A percentile compares a stretch with the other conserved stretches of the same genome.
Evolutionary conservation across 2,113 vertebrate genomes (phyloP).

Genomic region (Zosterops pallidus): DNA sequence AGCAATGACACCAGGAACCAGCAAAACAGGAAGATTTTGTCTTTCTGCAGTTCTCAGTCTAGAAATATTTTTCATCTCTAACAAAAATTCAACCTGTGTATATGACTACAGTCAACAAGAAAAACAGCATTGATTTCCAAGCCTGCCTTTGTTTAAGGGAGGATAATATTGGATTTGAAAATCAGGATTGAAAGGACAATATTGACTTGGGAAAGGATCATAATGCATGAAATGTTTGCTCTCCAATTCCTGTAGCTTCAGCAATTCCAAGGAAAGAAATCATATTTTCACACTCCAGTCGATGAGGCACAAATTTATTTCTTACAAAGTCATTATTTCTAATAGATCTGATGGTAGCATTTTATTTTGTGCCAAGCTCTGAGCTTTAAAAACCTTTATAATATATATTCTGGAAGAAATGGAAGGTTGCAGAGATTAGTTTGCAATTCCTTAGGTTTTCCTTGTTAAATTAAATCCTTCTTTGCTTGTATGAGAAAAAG

Average conservation of each 20-base stretch:
- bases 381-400: not conserved
- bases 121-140: not conserved
- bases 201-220: not conserved
- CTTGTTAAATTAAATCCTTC: not conserved
- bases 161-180: constrained; percentile 8
- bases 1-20: not conserved
- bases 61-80: not conserved
- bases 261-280: not conserved
- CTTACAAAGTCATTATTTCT: not conserved
- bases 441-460: not conserved
- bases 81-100: not conserved
- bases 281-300: not conserved
- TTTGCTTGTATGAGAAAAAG: not conserved
- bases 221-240: not conserved
- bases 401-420: not conserved
- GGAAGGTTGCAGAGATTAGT: not conserved
- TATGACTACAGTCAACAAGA: not conserved
- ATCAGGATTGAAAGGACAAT: not conserved
- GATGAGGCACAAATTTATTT: not conserved
- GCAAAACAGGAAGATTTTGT: not conserved
- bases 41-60: not conserved
- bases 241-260: not conserved
- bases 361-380: not conserved
- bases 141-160: not conserved
- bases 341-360: not conserved